Evolutionary conservation across 1,140 invertebrate genomes (phyloP), one percentile per base, ranked within the genome.

Genomic region (Anastrepha ludens): DNA sequence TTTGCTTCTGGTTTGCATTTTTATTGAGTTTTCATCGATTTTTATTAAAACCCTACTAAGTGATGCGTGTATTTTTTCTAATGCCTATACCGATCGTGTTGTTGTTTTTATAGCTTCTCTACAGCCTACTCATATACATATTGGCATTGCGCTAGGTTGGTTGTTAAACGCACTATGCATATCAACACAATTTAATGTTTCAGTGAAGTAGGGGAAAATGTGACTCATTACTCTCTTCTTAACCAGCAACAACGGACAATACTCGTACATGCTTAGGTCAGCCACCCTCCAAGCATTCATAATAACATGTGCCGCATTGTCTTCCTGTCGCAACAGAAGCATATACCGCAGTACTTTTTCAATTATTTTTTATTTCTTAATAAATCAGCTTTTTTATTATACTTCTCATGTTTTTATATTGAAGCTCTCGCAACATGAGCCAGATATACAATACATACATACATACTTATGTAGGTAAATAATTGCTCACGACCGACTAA

Each of bases 1-100:
- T 15, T 74, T 39, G 17, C 47, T 17, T 47, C 1, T 55, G 20
- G 47, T 55, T 81, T 81, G n/a, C 47, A 47, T 29, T 55, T 81
- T 81, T 81, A 81, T 81, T 81, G 74, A 55, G 55, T 81, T 81
- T 81, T 55, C 74, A 81, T 81, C 47, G 74, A 81, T 81, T 81
- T 81, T 81, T 58, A 81, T 81, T 81, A 55, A 81, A 81, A 29
- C 47, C 6, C n/a, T 7, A 17, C 29, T 67, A 39, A 15, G 4
- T 47, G 41, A 74, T 81, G 74, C 74, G 74, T 81, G 74, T 78
- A 29, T 29, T 29, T 29, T 29, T 29, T 29, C 29, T 29, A 29
- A 29, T 29, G 29, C 29, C 29, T 29, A 29, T 29, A 29, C 29
- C 29, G 29, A 29, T 29, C 29, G 29, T 29, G 29, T 29, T 29